phyloP scores from a whole-genome alignment of 2,113 vertebrate species.

The Nannobrachium achirus region DNA sequence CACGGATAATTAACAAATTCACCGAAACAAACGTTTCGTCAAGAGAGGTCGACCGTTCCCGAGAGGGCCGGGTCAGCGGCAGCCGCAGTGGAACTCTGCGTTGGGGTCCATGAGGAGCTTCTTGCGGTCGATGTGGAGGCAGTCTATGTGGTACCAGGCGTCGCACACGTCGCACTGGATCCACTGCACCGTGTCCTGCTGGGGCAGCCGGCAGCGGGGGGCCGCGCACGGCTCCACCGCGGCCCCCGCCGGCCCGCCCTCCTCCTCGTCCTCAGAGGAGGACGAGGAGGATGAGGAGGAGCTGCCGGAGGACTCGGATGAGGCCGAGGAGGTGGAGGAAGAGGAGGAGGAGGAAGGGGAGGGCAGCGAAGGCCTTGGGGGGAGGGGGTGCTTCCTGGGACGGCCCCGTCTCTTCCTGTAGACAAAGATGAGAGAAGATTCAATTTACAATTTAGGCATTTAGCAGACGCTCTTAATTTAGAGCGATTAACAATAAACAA shows the following conservation, averaged over 20 bases:
- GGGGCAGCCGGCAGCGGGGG: constrained; percentile 77
- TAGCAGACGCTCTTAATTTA: too few relatives aligned
- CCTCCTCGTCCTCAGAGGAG: constrained; percentile 37
- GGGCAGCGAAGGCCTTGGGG: constrained; percentile 64
- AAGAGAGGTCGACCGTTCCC: background rate
- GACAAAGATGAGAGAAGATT: background rate
- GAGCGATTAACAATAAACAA: too few relatives aligned
- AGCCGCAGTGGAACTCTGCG: constrained; percentile 85
- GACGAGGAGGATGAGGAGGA: constrained; percentile 37
- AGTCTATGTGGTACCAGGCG: constrained; percentile 86
- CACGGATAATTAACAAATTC: too few relatives aligned
- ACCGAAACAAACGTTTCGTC: constrained; percentile 2
- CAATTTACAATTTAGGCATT: too few relatives aligned
- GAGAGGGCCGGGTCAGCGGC: constrained; percentile 53
- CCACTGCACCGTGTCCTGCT: constrained; percentile 88
- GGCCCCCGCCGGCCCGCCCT: constrained; percentile 19
- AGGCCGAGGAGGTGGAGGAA: constrained; percentile 73
- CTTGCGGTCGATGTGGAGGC: constrained; percentile 78
- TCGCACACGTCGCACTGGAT: constrained; percentile 90
- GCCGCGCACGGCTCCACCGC: constrained; percentile 81
- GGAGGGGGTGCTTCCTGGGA: constrained; percentile 82
- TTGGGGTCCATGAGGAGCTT: constrained; percentile 78
- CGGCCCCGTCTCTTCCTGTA: constrained; percentile 81
- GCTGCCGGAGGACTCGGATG: constrained; percentile 40
- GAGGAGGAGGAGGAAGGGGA: constrained; percentile 62